Conservation (phyloP, 1,140 invertebrate species). For the Cataglyphis hispanica region DNA sequence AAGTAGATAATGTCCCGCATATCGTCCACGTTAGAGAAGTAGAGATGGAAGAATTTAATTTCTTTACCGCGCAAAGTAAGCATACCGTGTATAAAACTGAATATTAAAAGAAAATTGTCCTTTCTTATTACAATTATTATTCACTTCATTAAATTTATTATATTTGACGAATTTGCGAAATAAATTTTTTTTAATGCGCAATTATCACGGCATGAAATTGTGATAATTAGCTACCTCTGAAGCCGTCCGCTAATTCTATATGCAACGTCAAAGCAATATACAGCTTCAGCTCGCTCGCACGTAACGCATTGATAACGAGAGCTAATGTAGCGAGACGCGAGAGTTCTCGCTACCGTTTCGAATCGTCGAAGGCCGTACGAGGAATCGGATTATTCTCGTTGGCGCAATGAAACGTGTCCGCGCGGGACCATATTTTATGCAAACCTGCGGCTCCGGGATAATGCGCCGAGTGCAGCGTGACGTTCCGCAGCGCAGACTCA, state of each 20-base stretch:
- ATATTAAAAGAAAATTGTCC: no score
- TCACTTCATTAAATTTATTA: neutral
- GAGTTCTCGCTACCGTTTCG: slow-evolving; percentile 48
- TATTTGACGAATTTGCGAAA: neutral
- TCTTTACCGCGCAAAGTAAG: no score
- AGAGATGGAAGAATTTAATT: neutral
- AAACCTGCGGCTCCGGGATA: slow-evolving; percentile 69
- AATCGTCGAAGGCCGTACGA: slow-evolving; percentile 49
- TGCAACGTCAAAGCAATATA: slow-evolving; percentile 49
- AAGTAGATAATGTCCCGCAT: slow-evolving; percentile 36
- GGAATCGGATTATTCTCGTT: slow-evolving; percentile 73
- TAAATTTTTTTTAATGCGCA: neutral
- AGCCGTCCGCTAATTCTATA: slow-evolving; percentile 1
- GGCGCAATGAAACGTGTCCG: slow-evolving; percentile 76
- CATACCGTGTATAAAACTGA: no score
- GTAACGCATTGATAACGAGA: slow-evolving; percentile 73
- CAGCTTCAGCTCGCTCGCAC: slow-evolving; percentile 61
- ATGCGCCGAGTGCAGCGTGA: slow-evolving; percentile 67
- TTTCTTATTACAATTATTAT: no score
- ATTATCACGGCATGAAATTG: neutral
- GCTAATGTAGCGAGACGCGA: slow-evolving; percentile 68
- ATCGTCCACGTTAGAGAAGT: neutral
- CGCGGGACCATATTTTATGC: slow-evolving; percentile 76
- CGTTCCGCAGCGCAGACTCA: slow-evolving; percentile 68
- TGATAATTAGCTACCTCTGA: neutral